phyloP scores from a whole-genome alignment of 2,797 vertebrate genomes.

The Macropodus opercularis region DNA sequence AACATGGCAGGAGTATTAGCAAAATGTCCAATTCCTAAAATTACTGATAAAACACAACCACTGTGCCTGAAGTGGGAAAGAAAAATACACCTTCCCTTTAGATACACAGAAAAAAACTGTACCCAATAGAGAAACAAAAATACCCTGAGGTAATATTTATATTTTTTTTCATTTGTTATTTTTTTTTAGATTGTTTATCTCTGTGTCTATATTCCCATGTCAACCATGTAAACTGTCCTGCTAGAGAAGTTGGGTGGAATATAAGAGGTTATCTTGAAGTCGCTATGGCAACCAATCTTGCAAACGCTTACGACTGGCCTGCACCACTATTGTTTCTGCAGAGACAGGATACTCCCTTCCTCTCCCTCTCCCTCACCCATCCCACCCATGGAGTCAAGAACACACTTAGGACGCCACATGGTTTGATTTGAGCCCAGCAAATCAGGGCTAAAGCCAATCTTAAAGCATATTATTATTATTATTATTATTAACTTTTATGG shows the following conservation, averaged over 20 bases:
- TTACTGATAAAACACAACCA: constrained; percentile 39
- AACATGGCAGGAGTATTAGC: background rate
- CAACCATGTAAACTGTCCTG: constrained; percentile 29
- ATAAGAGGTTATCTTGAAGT: constrained; percentile 57
- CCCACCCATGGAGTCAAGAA: constrained; percentile 39
- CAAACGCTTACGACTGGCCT: constrained; percentile 30
- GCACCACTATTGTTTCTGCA: constrained; percentile 53
- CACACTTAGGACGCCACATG: background rate
- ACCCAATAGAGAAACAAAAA: background rate
- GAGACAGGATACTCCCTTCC: constrained; percentile 64
- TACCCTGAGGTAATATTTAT: background rate
- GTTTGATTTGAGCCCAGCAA: background rate
- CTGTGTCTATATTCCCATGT: constrained; percentile 42
- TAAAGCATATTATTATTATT: background rate
- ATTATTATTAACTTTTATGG: no score
- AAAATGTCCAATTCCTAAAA: constrained; percentile 1
- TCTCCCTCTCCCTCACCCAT: constrained; percentile 50
- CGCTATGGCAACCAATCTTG: constrained; percentile 46
- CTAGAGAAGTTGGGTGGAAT: constrained; percentile 41
- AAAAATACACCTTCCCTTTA: no score
- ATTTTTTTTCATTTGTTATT: no score
- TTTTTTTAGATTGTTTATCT: no score
- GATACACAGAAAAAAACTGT: no score
- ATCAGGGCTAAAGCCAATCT: background rate
- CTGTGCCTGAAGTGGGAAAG: no score